A percentile compares a stretch with the other conserved stretches of the same genome.
Conservation (phyloP, 2,888 invertebrate species). For the Fragum sueziense region DNA sequence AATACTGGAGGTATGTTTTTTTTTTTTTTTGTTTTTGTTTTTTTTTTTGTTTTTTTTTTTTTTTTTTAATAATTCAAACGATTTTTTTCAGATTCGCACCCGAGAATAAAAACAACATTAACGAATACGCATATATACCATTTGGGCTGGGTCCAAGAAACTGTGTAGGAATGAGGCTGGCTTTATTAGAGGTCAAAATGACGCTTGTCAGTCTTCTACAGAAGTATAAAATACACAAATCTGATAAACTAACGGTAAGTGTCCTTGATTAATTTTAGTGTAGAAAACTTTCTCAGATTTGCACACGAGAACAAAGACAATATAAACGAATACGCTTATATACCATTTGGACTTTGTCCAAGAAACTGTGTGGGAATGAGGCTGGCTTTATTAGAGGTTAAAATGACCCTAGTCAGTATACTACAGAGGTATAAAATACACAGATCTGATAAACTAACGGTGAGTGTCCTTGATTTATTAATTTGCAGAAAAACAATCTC, state of each 20-base stretch:
- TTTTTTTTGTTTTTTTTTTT: no score
- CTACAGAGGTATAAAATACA: conserved; percentile 58
- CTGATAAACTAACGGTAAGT: conserved; percentile 53
- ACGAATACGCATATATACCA: conserved; percentile 58
- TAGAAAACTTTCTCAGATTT: background rate
- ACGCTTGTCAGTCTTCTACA: conserved; percentile 56
- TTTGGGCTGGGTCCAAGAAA: conserved; percentile 65
- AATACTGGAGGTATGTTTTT: no score
- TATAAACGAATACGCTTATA: conserved; percentile 52
- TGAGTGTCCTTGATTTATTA: no score
- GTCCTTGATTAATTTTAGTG: background rate
- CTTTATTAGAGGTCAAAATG: conserved; percentile 60
- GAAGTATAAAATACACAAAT: conserved; percentile 53
- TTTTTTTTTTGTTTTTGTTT: no score
- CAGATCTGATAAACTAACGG: conserved; percentile 10
- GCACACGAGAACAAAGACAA: conserved; percentile 40
- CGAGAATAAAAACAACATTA: conserved; percentile 51
- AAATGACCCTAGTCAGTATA: conserved; percentile 54
- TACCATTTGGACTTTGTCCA: conserved; percentile 64
- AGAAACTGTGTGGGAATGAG: conserved; percentile 64
- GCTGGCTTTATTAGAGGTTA: conserved; percentile 61
- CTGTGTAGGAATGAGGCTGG: conserved; percentile 64
- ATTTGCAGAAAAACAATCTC: no score
- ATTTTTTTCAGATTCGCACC: conserved; percentile 50
- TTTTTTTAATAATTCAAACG: no score